Conservation (phyloP, 2,113 vertebrate genomes). For the Nyctereutes procyonoides region DNA sequence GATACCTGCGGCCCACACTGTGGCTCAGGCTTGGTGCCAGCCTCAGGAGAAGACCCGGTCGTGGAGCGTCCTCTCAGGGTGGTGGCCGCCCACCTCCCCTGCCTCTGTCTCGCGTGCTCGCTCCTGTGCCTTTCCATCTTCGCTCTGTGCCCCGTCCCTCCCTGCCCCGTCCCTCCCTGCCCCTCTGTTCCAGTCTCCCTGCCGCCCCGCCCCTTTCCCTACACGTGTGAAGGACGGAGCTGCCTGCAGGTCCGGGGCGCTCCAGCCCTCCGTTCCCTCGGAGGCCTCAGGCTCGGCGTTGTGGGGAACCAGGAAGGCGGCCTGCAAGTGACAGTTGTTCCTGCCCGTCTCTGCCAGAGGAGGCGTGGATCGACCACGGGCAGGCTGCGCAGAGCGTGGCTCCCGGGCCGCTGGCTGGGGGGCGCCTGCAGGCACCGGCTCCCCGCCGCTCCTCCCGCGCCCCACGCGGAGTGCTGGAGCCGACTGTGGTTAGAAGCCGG, state of each 20-base stretch:
- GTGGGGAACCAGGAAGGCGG: neutral
- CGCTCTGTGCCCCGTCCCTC: neutral
- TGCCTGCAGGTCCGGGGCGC: neutral
- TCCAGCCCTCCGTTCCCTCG: neutral
- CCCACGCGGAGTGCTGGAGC: neutral
- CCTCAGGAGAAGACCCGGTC: neutral
- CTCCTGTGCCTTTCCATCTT: constrained; percentile 1
- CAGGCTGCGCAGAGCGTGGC: neutral
- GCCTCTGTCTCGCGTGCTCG: neutral
- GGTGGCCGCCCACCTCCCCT: neutral
- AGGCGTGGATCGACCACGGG: neutral
- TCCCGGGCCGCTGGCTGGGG: neutral
- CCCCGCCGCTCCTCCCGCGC: neutral
- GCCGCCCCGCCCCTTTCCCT: neutral
- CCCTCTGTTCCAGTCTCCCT: neutral
- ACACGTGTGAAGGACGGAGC: neutral
- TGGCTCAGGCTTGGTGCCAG: neutral
- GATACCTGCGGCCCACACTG: accelerated
- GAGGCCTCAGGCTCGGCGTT: neutral
- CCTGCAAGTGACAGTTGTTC: neutral
- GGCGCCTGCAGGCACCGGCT: neutral
- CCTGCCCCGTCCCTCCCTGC: no score
- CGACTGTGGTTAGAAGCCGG: neutral
- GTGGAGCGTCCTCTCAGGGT: neutral
- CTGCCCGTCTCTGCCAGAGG: neutral